Conservation (phyloP, 2,888 invertebrate species). For the Rhogogaster chlorosoma region DNA sequence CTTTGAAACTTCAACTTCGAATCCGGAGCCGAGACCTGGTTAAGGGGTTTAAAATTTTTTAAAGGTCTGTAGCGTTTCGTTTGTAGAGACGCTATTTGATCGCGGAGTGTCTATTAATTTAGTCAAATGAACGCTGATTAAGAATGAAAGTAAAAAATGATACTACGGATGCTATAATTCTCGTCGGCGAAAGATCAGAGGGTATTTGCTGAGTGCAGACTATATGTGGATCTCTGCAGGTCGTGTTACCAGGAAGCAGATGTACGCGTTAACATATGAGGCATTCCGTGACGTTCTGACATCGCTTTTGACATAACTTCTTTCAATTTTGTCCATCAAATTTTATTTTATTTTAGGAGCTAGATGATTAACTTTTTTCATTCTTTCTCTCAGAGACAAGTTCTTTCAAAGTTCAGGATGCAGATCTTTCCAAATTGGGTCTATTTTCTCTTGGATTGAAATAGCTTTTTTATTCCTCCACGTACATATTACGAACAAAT, state of each 20-base stretch:
- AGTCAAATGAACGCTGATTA: conserved; percentile 18
- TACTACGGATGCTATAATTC: not conserved
- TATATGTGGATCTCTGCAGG: conserved; percentile 23
- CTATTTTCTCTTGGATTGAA: not conserved
- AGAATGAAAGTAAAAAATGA: conserved; percentile 21
- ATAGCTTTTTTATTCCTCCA: not conserved
- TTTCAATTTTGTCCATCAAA: not conserved
- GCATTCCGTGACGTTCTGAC: not conserved
- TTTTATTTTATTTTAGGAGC: not conserved
- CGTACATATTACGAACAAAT: not conserved
- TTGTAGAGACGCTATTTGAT: not conserved
- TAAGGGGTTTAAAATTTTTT: not conserved
- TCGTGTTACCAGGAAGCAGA: conserved; percentile 31
- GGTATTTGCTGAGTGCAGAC: not conserved
- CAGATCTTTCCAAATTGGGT: not conserved
- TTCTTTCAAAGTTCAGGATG: not conserved
- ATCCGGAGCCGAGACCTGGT: not conserved
- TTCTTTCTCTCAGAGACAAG: not conserved
- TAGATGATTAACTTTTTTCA: not conserved
- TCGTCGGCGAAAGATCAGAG: conserved; percentile 36
- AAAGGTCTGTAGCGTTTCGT: not conserved
- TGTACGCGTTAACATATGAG: conserved; percentile 4
- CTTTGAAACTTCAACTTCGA: not conserved
- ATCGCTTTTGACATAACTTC: not conserved
- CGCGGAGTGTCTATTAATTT: conserved; percentile 2